A percentile compares a stretch with the other conserved stretches of the same genome.
These are phyloP conservation scores for Clarias macrocephalus DNA, from an alignment of 2,113 vertebrate species.

Conservation along the genomic window DNA sequence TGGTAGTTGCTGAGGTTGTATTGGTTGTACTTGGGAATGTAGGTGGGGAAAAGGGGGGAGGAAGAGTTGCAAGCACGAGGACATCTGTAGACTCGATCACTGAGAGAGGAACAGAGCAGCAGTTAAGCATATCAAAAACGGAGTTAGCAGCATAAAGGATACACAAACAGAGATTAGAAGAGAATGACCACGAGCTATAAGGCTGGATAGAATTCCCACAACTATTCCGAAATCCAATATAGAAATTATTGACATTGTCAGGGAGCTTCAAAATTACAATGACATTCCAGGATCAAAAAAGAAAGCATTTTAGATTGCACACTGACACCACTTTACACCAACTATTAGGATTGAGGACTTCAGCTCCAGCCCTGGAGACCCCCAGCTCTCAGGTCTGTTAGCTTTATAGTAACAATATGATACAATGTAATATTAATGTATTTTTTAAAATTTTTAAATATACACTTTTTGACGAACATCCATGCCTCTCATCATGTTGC, in stretches of 20 bases:
- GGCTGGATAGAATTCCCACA: slow-evolving; percentile 49
- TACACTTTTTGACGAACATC: neutral
- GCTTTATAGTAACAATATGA: neutral
- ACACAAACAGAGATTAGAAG: slow-evolving; percentile 46
- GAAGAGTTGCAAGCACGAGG: slow-evolving; percentile 67
- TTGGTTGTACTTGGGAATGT: slow-evolving; percentile 63
- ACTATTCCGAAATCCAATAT: neutral
- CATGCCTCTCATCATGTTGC: neutral
- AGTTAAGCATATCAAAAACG: slow-evolving; percentile 60
- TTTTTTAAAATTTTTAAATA: neutral
- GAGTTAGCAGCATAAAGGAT: neutral
- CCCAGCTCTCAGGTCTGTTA: slow-evolving; percentile 4
- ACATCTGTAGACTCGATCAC: slow-evolving; percentile 71
- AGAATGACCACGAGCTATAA: slow-evolving; percentile 11
- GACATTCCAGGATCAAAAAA: neutral
- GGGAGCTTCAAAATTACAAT: neutral
- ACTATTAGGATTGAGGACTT: neutral
- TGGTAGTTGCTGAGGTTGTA: slow-evolving; percentile 58
- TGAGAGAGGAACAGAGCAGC: slow-evolving; percentile 70
- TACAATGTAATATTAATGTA: neutral
- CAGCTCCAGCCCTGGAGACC: neutral
- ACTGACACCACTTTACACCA: neutral
- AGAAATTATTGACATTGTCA: neutral
- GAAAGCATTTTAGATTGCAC: neutral
- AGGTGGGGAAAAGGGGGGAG: slow-evolving; percentile 63